phyloP scores from a whole-genome alignment of 37 sponge, comb jelly and placozoan genomes.

The Crambe crambe region DNA sequence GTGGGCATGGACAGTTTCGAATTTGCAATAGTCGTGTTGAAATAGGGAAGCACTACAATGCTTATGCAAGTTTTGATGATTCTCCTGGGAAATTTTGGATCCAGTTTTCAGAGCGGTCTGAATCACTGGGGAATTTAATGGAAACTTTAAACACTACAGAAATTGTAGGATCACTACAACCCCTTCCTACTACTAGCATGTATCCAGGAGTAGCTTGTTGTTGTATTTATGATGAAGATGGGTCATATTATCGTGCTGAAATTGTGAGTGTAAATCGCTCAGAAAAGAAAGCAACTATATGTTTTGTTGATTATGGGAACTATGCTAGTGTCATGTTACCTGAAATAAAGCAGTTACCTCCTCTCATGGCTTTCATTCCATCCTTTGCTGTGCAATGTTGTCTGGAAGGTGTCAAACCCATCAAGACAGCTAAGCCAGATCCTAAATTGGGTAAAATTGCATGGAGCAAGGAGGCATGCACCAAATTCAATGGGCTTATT shows the following conservation, averaged over 20 bases:
- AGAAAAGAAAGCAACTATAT: constrained; percentile 34
- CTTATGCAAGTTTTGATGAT: constrained; percentile 17
- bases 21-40: constrained; percentile 5
- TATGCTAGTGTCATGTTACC: background rate
- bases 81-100: constrained; percentile 66
- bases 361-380: constrained; percentile 14
- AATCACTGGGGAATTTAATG: constrained; percentile 23
- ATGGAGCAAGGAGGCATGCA: constrained; percentile 19
- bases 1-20: constrained; percentile 36
- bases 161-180: background rate
- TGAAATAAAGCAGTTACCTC: constrained; percentile 21
- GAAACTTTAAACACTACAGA: constrained; percentile 2
- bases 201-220: constrained; percentile 60
- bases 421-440: constrained; percentile 2
- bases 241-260: constrained; percentile 46
- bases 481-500: background rate
- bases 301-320: constrained; percentile 85
- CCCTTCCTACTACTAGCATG: constrained; percentile 19
- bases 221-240: constrained; percentile 36
- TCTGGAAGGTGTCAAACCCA: constrained; percentile 47
- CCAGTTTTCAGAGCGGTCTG: constrained; percentile 24
- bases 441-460: constrained; percentile 17
- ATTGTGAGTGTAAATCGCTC: constrained; percentile 1
- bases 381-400: constrained; percentile 55
- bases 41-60: constrained; percentile 9